Conservation (phyloP, 2,113 vertebrate genomes). For the Lathamus discolor region DNA sequence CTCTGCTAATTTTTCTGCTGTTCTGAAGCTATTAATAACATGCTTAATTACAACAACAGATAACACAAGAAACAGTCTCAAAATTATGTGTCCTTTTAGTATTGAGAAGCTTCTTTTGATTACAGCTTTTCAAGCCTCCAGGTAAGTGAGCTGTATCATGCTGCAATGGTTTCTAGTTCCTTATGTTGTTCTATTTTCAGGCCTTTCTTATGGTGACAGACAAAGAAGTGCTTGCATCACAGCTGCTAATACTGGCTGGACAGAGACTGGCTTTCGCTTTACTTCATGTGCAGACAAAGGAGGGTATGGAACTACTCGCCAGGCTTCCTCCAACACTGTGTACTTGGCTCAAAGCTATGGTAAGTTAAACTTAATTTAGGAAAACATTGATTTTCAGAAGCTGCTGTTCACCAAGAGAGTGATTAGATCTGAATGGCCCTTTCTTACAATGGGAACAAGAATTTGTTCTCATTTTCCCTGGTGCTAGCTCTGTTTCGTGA, state of each 20-base stretch:
- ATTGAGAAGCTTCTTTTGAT: neutral
- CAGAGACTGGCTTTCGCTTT: slow-evolving; percentile 89
- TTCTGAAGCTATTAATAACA: neutral
- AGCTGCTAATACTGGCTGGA: slow-evolving; percentile 89
- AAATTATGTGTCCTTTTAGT: neutral
- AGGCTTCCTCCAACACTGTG: slow-evolving; percentile 90
- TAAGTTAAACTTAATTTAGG: slow-evolving; percentile 54
- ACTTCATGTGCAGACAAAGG: slow-evolving; percentile 84
- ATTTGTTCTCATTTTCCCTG: neutral
- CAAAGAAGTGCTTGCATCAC: slow-evolving; percentile 93
- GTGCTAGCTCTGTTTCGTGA: neutral
- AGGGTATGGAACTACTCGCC: slow-evolving; percentile 90
- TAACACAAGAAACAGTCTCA: neutral
- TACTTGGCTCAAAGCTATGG: slow-evolving; percentile 98
- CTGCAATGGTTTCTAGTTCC: neutral
- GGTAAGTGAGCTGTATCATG: neutral
- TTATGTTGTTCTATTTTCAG: slow-evolving; percentile 55
- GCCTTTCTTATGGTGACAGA: slow-evolving; percentile 90
- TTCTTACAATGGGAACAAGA: neutral
- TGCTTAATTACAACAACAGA: neutral
- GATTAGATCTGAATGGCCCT: neutral
- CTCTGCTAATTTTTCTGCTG: neutral
- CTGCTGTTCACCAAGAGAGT: neutral
- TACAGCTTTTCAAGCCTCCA: neutral
- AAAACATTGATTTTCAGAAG: neutral